Base-by-base conservation (phyloP, 2,888 invertebrate genomes). In the Aporophyla lueneburgensis region DNA sequence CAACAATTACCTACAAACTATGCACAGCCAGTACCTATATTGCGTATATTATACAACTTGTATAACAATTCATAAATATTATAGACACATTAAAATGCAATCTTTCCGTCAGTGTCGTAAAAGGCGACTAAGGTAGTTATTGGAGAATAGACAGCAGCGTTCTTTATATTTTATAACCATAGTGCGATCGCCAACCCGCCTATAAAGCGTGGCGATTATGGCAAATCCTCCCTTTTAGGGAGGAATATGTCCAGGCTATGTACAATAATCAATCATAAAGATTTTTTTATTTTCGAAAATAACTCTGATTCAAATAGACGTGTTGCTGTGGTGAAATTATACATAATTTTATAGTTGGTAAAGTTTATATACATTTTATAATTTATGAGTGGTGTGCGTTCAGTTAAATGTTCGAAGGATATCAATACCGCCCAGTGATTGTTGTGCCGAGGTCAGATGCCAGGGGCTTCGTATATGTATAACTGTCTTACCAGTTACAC, bases 371-470 rank as follows among this genome's bases (percentile, higher is more conserved):
- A 24, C 16, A 61, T 46, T 27, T 7, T n/a, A 43, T 51, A 53
- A n/a, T 24, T 62, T 49, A 67, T 6, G 51, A 43, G 3, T 21
- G 24, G 19, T 27, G n/a, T 33, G 6, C 2, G 24, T 58, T 1
- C 51, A 80, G 77, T 73, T 72, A 74, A 80, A 43, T 81, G 81
- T 24, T 63, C 74, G 19, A 24, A 53, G 46, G 58, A 46, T 78
- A 73, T 59, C 51, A 10, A 24, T 81, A 33, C 46, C 74, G n/a
- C 21, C 5, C 10, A 63, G 46, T 58, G 51, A 71, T 58, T 77
- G 63, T n/a, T 56, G 80, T 5, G 21, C 33, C 81, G 77, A 81
- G 81, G 74, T 78, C 77, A 77, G 62, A 33, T 33, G 81, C 27
- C 74, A 63, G 33, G n/a, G 5, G 43, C 33, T 43, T 33, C 9